Conservation (phyloP, 2,113 vertebrate species). For the Megaceryle torquata region DNA sequence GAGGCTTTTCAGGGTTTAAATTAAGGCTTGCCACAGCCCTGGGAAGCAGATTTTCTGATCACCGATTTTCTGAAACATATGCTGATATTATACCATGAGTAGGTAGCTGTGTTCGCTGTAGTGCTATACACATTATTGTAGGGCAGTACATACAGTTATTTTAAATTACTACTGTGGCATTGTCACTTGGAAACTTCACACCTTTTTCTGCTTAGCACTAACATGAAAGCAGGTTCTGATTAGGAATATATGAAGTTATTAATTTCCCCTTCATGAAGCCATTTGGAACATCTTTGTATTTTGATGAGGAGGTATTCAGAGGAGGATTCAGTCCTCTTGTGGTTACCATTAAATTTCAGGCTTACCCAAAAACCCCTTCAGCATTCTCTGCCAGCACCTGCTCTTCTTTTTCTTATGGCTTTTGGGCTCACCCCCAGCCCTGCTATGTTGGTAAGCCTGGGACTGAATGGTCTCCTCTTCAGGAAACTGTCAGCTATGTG, state of each 20-base stretch:
- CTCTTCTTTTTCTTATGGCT: background rate
- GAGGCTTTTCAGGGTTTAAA: background rate
- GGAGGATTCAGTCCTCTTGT: background rate
- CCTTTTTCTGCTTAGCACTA: background rate
- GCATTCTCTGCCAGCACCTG: background rate
- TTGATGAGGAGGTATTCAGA: background rate
- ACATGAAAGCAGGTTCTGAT: background rate
- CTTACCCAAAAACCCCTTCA: background rate
- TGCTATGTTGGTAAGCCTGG: background rate
- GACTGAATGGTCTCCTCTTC: background rate
- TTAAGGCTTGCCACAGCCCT: background rate
- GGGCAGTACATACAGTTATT: background rate
- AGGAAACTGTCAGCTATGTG: background rate
- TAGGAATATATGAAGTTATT: background rate
- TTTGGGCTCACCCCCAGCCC: background rate
- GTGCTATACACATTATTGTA: fast-evolving
- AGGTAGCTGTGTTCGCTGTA: background rate
- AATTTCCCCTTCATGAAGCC: background rate
- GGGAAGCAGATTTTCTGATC: background rate
- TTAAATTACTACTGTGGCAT: background rate
- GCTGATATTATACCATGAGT: fast-evolving
- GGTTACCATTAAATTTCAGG: background rate
- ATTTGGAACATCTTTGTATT: background rate
- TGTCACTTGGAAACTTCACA: background rate
- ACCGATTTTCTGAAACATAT: background rate